Percentiles rank a stretch among this genome's conserved stretches.
Conservation (phyloP, 2,888 invertebrate genomes). For the Catocala sponsa region DNA sequence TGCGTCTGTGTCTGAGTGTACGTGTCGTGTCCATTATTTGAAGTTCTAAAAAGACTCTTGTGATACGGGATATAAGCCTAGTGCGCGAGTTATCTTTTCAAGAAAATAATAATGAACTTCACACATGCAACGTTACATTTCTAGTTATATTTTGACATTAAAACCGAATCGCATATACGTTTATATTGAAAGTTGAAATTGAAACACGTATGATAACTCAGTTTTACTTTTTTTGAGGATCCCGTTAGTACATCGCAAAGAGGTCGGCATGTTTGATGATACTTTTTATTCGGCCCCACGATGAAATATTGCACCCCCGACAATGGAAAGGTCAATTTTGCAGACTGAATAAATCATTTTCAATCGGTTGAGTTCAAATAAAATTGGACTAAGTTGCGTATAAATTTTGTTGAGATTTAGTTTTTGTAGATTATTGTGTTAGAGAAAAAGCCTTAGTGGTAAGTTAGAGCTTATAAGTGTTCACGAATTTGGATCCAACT, state of each 20-base stretch:
- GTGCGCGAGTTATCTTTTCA: no score
- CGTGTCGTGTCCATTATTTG: no score
- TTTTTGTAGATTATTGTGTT: slow-evolving; percentile 14
- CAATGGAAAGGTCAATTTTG: slow-evolving; percentile 40
- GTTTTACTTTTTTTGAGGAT: slow-evolving; percentile 1
- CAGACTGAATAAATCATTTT: slow-evolving; percentile 48
- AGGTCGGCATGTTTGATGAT: slow-evolving; percentile 10
- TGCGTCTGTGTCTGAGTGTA: no score
- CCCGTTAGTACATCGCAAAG: background rate
- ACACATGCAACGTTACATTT: no score
- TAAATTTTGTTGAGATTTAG: slow-evolving; percentile 23
- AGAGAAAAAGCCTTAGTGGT: background rate
- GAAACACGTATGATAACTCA: background rate
- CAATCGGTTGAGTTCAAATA: slow-evolving; percentile 44
- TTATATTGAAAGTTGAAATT: background rate
- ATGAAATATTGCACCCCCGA: slow-evolving; percentile 40
- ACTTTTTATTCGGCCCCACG: slow-evolving; percentile 33
- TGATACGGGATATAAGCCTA: no score
- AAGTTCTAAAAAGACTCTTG: no score
- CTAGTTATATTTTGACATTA: no score
- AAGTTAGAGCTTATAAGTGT: no score
- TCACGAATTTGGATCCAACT: no score
- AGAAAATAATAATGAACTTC: no score
- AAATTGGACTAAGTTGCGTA: slow-evolving; percentile 42
- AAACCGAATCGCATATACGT: no score